Evolutionary conservation across 1,140 invertebrate species (phyloP), one percentile per base, ranked within the genome.

Genomic region (Lepidostoma basale): DNA sequence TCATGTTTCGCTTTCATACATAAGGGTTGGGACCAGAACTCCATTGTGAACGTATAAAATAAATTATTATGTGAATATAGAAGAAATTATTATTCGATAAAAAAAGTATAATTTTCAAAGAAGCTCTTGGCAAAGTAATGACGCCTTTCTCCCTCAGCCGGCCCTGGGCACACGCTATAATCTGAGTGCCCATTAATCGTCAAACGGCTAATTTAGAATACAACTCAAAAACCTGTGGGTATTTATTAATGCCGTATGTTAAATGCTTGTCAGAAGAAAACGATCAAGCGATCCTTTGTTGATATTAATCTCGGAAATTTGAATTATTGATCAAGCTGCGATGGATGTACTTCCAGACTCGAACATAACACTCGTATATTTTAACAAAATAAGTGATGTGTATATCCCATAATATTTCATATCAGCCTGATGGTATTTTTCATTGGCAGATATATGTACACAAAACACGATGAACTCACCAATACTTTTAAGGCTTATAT

Each of bases 191-290:
- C 49, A 54, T 54, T 54, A 54, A 54, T 54, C 49, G 49, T 54
- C 49, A 54, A 54, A 54, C 49, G 26, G 49, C 49, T 54, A 54
- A 54, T 54, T 54, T 54, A 54, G 49, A 54, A 54, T 54, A 54
- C 49, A 54, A 30, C 49, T 54, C 49, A 54, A 54, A 33, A 54
- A 54, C 49, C 49, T 54, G 49, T 54, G 49, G 49, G 49, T 54
- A 54, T 54, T 54, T 54, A 54, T 54, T 54, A 54, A 54, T 54
- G 49, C 49, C 49, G 26, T 16, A 54, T 54, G 49, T 54, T 28
- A 54, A 54, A 54, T 54, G 49, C 28, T 54, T 54, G 49, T 54
- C 49, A 54, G 49, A 54, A 9, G 26, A 54, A 30, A 54, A 54
- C 49, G 49, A 54, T 54, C 49, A 30, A 54, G 26, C 49, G n/a